Evolutionary conservation across 2,797 vertebrate genomes (phyloP).

Genomic region (Xenopus petersii): DNA sequence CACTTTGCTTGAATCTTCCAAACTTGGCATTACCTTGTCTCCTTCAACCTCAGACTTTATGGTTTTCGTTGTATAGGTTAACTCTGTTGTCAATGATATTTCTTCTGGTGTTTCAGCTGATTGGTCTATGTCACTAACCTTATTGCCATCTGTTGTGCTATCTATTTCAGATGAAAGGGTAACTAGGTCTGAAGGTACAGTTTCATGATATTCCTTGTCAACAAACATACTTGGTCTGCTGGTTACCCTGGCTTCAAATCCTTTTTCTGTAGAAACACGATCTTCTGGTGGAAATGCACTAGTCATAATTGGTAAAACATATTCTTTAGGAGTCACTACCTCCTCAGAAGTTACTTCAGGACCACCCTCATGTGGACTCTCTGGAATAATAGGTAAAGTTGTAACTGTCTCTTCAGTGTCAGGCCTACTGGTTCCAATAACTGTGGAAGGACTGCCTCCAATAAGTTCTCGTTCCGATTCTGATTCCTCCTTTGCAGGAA

Average conservation of each 20-base stretch:
- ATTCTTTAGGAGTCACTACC: background rate
- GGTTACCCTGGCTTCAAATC: background rate
- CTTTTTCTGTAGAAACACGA: constrained; percentile 9
- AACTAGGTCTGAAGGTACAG: constrained; percentile 55
- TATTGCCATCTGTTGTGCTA: constrained; percentile 60
- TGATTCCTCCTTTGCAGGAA: constrained; percentile 46
- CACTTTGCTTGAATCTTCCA: constrained; percentile 1
- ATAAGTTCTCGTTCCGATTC: constrained; percentile 29
- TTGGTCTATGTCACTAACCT: constrained; percentile 62
- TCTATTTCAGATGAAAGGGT: constrained; percentile 55
- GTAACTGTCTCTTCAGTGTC: constrained; percentile 39
- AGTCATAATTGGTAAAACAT: constrained; percentile 1
- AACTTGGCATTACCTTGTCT: constrained; percentile 34
- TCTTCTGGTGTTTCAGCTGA: constrained; percentile 62
- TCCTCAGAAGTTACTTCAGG: background rate
- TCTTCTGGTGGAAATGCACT: background rate
- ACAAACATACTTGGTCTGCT: constrained; percentile 7
- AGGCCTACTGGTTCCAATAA: constrained; percentile 24
- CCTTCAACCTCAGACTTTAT: constrained; percentile 49
- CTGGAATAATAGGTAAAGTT: constrained; percentile 51
- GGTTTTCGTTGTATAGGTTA: constrained; percentile 47
- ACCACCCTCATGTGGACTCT: constrained; percentile 68
- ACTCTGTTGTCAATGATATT: constrained; percentile 59
- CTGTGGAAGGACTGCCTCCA: constrained; percentile 28
- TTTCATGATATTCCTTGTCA: constrained; percentile 54